Evolutionary conservation across 2,888 invertebrate genomes (phyloP), one percentile per base, ranked within the genome.

Genomic region (Temnothorax unifasciatus): DNA sequence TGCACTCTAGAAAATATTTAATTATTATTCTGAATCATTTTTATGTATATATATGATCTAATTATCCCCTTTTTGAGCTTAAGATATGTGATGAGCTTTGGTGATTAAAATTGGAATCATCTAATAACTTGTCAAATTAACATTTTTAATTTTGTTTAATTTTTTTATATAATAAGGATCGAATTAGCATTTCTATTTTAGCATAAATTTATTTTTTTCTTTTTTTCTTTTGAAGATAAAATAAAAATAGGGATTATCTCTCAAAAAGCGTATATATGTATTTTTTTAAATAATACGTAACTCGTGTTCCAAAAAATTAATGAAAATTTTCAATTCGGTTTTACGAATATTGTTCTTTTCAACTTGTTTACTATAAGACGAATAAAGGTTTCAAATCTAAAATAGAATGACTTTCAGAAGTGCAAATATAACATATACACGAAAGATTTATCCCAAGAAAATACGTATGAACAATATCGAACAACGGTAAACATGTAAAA

Each of bases 21-120:
- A 6, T 34, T 52, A 41, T 52, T 21, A 59, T 57, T 73, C 3
- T 25, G 15, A 41, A 25, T 74, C 61, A 74, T 44, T 74, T 74
- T 3, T 0, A 59, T 50, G n/a, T 9, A 50, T 34, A n/a, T n/a
- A 25, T 73, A 25, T 29, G 9, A 21, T 44, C 15, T 59, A 57
- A 3, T 44, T 29, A 21, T 15, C 1, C 15, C 15, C 2, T 13
- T 8, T 61, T 44, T 3, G 1, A 47, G 0, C 9, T 47, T 1
- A 47, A 47, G 5, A 18, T 8, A 21, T 29, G 0, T n/a, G 18
- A 57, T 25, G 21, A 61, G 0, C 2, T 47, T 47, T 47, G 29
- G n/a, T 61, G 13, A 71, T 18, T 1, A 13, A 50, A 64, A 64
- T n/a, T n/a, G 0, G 9, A 71, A 38, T 38, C 5, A 15, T 5